Conservation (phyloP, 1,140 invertebrate genomes). For the Liolophura sinensis region DNA sequence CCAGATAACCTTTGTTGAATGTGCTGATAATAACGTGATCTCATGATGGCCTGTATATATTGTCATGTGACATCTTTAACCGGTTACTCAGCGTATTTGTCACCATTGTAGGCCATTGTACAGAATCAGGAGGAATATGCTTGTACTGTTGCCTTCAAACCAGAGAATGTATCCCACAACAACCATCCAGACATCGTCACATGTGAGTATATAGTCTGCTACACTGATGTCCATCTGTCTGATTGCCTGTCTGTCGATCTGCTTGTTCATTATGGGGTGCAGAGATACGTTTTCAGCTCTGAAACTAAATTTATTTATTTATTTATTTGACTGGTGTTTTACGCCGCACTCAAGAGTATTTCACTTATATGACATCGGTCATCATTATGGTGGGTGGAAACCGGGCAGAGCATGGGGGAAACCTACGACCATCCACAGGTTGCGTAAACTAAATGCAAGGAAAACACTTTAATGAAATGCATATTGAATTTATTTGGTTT, state of each 20-base stretch:
- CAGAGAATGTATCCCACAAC: conserved; percentile 22
- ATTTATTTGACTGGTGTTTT: too few relatives aligned
- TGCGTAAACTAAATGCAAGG: too few relatives aligned
- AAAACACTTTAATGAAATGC: too few relatives aligned
- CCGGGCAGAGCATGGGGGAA: too few relatives aligned
- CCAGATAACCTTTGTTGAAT: background rate
- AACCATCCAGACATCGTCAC: conserved; percentile 26
- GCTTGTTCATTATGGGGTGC: background rate
- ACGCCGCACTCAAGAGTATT: too few relatives aligned
- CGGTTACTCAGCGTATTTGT: background rate
- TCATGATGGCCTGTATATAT: background rate
- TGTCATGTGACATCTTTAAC: background rate
- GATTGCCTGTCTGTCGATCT: conserved; percentile 4
- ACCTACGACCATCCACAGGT: too few relatives aligned
- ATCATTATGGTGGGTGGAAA: too few relatives aligned
- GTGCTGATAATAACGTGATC: background rate
- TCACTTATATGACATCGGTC: too few relatives aligned
- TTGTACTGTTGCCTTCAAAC: conserved; percentile 22
- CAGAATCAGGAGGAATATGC: conserved; percentile 30
- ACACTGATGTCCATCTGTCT: background rate
- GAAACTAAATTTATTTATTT: too few relatives aligned
- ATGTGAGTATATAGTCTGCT: conserved; percentile 20
- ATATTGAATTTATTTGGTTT: too few relatives aligned
- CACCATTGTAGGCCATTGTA: conserved; percentile 28
- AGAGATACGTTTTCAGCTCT: background rate